These are phyloP conservation scores for Patagioenas fasciata DNA, from an alignment of 2,113 vertebrate genomes.

Conservation along the genomic window DNA sequence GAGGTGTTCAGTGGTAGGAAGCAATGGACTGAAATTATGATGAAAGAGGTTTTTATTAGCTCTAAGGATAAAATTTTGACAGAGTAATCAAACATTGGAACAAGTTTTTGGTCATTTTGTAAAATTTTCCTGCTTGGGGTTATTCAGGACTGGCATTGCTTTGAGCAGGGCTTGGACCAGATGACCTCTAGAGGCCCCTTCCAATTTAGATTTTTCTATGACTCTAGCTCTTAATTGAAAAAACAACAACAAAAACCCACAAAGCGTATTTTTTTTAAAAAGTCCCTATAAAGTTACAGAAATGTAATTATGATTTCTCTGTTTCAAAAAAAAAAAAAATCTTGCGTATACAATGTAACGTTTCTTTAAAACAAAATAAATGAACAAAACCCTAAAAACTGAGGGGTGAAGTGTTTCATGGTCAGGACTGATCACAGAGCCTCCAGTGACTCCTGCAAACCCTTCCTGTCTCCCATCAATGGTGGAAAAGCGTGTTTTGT, in stretches of 20 bases:
- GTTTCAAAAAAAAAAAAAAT: neutral
- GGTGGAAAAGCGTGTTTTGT: neutral
- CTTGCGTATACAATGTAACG: neutral
- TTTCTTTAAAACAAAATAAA: neutral
- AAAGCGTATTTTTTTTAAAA: too few species aligned
- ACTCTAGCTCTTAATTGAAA: neutral
- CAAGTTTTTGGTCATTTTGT: neutral
- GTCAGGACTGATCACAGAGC: neutral
- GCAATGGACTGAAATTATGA: neutral
- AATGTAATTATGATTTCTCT: neutral
- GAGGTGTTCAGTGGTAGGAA: neutral
- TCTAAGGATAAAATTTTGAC: neutral
- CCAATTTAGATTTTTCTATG: neutral
- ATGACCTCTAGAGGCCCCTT: neutral
- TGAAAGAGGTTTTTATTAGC: neutral
- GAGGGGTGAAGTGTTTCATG: neutral
- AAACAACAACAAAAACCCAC: neutral
- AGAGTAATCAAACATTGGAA: neutral
- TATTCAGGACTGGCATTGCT: neutral
- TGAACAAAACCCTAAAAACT: neutral
- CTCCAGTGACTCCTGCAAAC: neutral
- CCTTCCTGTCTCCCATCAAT: accelerated
- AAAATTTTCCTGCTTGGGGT: neutral
- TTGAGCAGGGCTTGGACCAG: neutral
- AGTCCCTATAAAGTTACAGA: neutral